phyloP scores from a whole-genome alignment of 1,140 invertebrate genomes.

The Steinernema feltiae region DNA sequence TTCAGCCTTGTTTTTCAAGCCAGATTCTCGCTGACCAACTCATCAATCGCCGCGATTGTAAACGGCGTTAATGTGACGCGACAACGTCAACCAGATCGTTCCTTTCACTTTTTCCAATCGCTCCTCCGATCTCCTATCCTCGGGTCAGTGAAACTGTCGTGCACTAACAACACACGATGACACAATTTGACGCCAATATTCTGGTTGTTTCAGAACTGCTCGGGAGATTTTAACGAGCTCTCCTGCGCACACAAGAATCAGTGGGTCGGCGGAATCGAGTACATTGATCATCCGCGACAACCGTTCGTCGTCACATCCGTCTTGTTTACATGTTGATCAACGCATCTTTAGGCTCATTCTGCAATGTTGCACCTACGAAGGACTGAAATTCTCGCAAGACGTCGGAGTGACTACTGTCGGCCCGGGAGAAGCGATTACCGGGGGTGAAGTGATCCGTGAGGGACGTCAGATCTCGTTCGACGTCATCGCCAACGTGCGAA shows the following conservation, averaged over 20 bases:
- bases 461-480: conserved; percentile 56
- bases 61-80: too few species aligned
- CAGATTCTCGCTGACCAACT: too few species aligned
- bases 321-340: too few species aligned
- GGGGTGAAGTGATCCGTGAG: conserved; percentile 49
- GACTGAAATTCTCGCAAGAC: conserved; percentile 53
- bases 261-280: conserved; percentile 56
- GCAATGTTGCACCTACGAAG: conserved; percentile 56
- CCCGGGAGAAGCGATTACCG: conserved; percentile 52
- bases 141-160: too few species aligned
- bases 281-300: conserved; percentile 55
- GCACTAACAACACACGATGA: too few species aligned
- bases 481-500: conserved; percentile 55
- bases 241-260: conserved; percentile 54
- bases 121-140: too few species aligned
- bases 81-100: too few species aligned
- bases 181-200: too few species aligned
- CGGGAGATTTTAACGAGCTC: conserved; percentile 47
- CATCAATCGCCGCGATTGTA: too few species aligned
- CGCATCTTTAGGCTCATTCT: conserved; percentile 52
- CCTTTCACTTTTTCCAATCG: too few species aligned
- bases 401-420: conserved; percentile 49
- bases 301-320: too few species aligned
- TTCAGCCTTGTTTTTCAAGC: too few species aligned
- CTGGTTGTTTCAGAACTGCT: conserved; percentile 44